Base-by-base conservation (phyloP, 92 coral and sea anemone species). In the Galaxea fascicularis region DNA sequence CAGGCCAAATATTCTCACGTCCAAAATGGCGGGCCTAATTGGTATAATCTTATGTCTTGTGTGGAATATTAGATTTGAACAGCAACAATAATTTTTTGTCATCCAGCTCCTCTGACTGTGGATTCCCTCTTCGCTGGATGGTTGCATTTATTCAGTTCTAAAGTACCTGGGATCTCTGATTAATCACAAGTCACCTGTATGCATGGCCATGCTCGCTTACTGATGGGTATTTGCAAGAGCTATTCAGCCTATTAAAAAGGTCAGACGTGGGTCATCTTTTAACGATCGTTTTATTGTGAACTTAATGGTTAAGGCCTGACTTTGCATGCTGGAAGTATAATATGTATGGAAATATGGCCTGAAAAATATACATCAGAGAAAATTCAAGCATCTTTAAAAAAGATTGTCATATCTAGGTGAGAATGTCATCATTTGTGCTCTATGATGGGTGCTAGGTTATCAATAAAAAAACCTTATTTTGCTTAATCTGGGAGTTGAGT, bases 41-140 rank as follows among this genome's bases (percentile, higher is more conserved):
- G 39, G 20, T 29, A 65, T 12, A 26, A 65, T 65, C 71, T 65
- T 44, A 65, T 0, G 71, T 27, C 41, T 65, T 4, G 71, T 65
- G 10, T 65, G 47, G 47, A 18, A 46, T 65, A 65, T 65, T 65
- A 4, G 13, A 65, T 65, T 65, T 65, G 51, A 46, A 46, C 51
- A 58, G 71, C 71, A 65, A 65, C 71, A 65, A 11, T 10, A 27
- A 26, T 13, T 25, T 26, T 66, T 66, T 66, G 21, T 66, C 20
- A 26, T 65, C 71, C 44, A 24, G 71, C 71, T 65, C 71, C 27
- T 14, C 71, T 65, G 25, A 65, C 71, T 27, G 1, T 65, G 71
- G 41, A 65, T 65, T 25, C 44, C 71, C 25, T 26, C 71, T 65
- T 57, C 7, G 16, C 64, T 18, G 51, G 51, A 26, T 60, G 66